Base-by-base conservation (phyloP, 1,140 invertebrate species). In the Heliconius eleuchia region DNA sequence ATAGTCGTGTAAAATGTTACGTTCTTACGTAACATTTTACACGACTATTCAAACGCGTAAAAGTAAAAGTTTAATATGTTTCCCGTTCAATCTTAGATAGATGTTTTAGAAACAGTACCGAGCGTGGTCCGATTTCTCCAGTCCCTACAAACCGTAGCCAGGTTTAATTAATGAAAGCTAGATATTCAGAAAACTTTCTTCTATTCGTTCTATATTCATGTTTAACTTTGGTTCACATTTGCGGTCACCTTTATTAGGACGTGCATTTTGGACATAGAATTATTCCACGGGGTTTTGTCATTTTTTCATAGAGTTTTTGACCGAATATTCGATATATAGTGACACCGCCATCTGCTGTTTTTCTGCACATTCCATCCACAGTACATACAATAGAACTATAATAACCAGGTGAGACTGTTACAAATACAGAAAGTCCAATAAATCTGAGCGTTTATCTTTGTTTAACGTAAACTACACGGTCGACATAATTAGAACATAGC, bases 401-500 rank as follows among this genome's bases (percentile, higher is more conserved):
- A 13, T 66, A 66, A 66, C 27, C 23, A 27, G 60, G 23, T 30
- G 13, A 66, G 9, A 27, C 57, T 27, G 9, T 66, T 30, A 27
- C 60, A 18, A 60, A 7, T 66, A 66, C 3, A n/a, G 23, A 66
- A 13, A 66, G 60, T 16, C 60, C 60, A 66, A 66, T 66, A 66
- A 66, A 66, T 66, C 60, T 66, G 13, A 16, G 27, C 9, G 19
- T 27, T 66, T 66, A 66, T 66, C 60, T 66, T 66, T 66, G 11
- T 66, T 3, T 66, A 66, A 30, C n/a, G 13, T 4, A 30, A 30
- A 30, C 23, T 30, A 66, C 60, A 66, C 60, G 60, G 60, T 9
- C 60, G 60, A 66, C 60, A 30, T 66, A 66, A 66, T 66, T 16
- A 66, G 23, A 30, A 30, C 60, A 66, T 66, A 66, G 57, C 57